Evolutionary conservation across 35 echinoderm and acorn worm genomes (phyloP).

Genomic region (Holothuria glaberrima): DNA sequence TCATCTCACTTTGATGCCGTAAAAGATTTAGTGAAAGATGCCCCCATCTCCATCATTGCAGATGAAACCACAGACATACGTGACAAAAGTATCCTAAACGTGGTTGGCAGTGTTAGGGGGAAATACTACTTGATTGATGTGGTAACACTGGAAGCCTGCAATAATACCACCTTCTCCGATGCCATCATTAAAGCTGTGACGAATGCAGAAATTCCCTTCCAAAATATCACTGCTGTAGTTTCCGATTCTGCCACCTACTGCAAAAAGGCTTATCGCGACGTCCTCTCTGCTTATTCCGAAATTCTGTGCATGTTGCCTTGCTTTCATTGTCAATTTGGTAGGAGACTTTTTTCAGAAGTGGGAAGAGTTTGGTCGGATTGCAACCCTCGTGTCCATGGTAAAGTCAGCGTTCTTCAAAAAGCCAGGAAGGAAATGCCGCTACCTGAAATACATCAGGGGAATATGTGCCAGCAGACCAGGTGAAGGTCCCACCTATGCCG

Average conservation of each 20-base stretch:
- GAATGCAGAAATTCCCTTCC: conserved; percentile 33
- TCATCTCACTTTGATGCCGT: conserved; percentile 49
- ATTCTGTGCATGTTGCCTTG: conserved; percentile 64
- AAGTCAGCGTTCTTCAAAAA: conserved; percentile 77
- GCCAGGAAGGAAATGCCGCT: conserved; percentile 46
- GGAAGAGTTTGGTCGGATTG: conserved; percentile 64
- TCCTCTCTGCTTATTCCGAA: conserved; percentile 47
- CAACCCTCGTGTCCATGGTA: conserved; percentile 60
- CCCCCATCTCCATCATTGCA: conserved; percentile 60
- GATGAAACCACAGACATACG: conserved; percentile 79
- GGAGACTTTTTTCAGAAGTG: conserved; percentile 72
- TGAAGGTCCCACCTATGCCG: conserved; percentile 58
- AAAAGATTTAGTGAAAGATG: conserved; percentile 48
- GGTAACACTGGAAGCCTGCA: conserved; percentile 65
- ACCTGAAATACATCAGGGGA: conserved; percentile 60
- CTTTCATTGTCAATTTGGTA: conserved; percentile 68
- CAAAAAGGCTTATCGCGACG: conserved; percentile 56
- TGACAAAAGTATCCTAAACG: conserved; percentile 74
- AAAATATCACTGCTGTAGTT: conserved; percentile 63
- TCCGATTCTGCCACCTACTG: conserved; percentile 66
- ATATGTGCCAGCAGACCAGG: conserved; percentile 66
- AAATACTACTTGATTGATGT: conserved; percentile 76
- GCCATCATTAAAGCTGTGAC: conserved; percentile 66
- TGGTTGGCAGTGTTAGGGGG: conserved; percentile 59
- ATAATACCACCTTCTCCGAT: conserved; percentile 52